These are phyloP conservation scores for Exocentrus adspersus DNA, from an alignment of 2,888 invertebrate genomes.

Conservation along the genomic window DNA sequence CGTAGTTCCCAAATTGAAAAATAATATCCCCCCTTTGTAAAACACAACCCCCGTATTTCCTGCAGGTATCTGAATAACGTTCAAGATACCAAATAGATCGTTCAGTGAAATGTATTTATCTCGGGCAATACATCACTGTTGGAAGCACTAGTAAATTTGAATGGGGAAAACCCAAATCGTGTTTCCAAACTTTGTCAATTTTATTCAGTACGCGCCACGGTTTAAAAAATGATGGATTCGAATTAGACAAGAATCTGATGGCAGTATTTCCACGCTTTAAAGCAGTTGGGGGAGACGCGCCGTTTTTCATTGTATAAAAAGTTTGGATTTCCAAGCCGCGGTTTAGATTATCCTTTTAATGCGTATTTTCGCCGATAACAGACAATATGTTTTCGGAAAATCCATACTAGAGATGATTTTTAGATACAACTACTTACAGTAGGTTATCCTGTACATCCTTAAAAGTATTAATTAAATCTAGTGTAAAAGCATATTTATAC, in stretches of 20 bases:
- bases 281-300: not conserved
- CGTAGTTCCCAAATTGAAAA: not conserved
- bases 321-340: not conserved
- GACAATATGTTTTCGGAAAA: no score
- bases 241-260: constrained; percentile 21
- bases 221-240: constrained; percentile 36
- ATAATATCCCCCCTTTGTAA: not conserved
- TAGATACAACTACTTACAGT: no score
- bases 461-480: not conserved
- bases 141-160: constrained; percentile 38
- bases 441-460: no score
- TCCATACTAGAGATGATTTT: no score
- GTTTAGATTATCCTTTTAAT: no score
- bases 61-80: constrained; percentile 30
- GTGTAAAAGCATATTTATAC: not conserved
- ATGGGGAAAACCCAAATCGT: constrained; percentile 36
- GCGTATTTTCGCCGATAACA: no score
- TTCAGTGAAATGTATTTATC: constrained; percentile 39
- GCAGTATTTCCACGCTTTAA: constrained; percentile 1
- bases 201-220: constrained; percentile 36
- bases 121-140: constrained; percentile 38
- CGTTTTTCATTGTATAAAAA: not conserved
- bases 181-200: constrained; percentile 42
- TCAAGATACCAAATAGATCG: constrained; percentile 35
- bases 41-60: constrained; percentile 11